Evolutionary conservation across 2,888 invertebrate genomes (phyloP), one percentile per base, ranked within the genome.

Genomic region (Brachyptera risi): DNA sequence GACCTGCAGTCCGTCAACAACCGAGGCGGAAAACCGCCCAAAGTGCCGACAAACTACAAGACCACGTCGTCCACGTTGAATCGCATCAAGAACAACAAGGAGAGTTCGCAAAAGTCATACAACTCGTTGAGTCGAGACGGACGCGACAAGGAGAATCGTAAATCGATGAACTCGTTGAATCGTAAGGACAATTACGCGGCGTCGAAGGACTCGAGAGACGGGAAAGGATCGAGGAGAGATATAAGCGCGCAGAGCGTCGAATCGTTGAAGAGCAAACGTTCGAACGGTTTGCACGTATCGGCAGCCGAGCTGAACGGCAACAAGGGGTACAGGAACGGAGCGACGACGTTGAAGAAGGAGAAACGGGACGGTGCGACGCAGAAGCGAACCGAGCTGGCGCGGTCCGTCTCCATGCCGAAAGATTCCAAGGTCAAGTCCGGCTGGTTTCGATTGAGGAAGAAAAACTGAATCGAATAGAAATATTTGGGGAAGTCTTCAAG

Each of bases 371-470:
- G 24, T 17, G 31, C n/a, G 9, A 24, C 35, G 15, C 58, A 61
- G 24, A 58, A 58, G 40, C 38, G 50, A 23, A 23, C 50, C 61
- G 76, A 74, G 68, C 73, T 83, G 4, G 80, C 83, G 0, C 76
- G 88, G 61, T 87, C 87, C 1, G 80, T 86, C 50, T 87, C 88
- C 5, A 87, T 87, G 80, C 87, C 87, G 51, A 83, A 86, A 69
- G 86, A 87, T 70, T 81, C 83, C 54, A 83, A 82, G 69, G 86
- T 87, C 73, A 83, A 84, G 64, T 86, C 87, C 37, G 86, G 86
- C 59, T 88, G 87, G 88, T 87, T 87, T 70, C 86, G 84, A 72
- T 73, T 84, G 69, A 76, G 79, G 0, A 77, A 75, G 69, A 85
- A 80, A 69, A 61, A 75, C 23, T 5, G 31, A 11, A n/a, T n/a